These are phyloP conservation scores for Indicator maculatus DNA, from an alignment of 2,113 vertebrate genomes.

Conservation along the genomic window DNA sequence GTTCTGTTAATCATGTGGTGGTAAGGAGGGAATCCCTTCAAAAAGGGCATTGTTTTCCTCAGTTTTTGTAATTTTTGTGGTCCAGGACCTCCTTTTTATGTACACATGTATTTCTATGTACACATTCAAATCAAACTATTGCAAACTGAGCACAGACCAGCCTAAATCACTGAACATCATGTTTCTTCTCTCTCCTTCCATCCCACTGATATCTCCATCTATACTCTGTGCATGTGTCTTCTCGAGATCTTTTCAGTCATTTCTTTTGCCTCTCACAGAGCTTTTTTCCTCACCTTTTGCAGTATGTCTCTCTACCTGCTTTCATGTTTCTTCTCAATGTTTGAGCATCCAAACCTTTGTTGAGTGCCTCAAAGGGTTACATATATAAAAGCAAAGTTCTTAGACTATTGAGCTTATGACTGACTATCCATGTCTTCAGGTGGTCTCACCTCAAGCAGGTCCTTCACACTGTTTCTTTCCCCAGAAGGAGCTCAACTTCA, in stretches of 20 bases:
- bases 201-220: not conserved
- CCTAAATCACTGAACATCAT: accelerated
- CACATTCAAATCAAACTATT: not conserved
- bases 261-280: not conserved
- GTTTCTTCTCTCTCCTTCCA: not conserved
- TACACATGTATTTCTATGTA: not conserved
- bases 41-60: not conserved
- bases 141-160: not conserved
- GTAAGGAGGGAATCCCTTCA: not conserved
- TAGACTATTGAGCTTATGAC: not conserved
- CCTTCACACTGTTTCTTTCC: not conserved
- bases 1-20: not conserved
- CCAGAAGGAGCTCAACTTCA: accelerated
- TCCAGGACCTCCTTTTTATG: not conserved
- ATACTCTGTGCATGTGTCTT: not conserved
- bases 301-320: not conserved
- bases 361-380: not conserved
- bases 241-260: not conserved
- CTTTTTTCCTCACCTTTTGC: not conserved
- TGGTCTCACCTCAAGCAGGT: not conserved
- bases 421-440: not conserved
- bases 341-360: not conserved
- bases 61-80: not conserved
- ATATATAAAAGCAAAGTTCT: not conserved
- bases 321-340: not conserved